These are phyloP conservation scores for Drosophila rufa DNA, from an alignment of 1,140 invertebrate species.

Conservation along the genomic window DNA sequence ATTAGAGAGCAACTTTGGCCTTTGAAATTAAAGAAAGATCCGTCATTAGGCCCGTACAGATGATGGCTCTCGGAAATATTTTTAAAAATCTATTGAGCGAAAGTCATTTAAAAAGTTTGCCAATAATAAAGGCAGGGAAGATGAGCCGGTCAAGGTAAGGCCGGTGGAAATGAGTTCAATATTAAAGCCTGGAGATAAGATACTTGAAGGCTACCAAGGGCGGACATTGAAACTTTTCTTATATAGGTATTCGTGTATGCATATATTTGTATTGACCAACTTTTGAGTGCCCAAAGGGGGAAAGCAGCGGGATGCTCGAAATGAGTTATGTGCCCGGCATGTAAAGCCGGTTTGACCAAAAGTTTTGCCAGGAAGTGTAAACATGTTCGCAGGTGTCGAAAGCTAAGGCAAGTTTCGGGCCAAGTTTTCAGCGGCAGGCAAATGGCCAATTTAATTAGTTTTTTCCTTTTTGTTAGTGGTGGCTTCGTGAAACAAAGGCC, in stretches of 20 bases:
- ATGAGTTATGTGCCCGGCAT: constrained; percentile 72
- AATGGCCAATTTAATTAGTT: constrained; percentile 73
- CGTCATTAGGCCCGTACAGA: constrained; percentile 17
- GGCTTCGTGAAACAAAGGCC: constrained; percentile 36
- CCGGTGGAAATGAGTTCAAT: constrained; percentile 16
- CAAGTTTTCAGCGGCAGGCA: constrained; percentile 39
- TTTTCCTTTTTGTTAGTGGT: constrained; percentile 29
- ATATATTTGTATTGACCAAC: constrained; percentile 23
- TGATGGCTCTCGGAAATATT: constrained; percentile 30
- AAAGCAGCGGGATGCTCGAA: constrained; percentile 31
- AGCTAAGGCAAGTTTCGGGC: constrained; percentile 43
- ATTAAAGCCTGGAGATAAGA: constrained; percentile 36
- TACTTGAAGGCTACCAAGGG: background rate
- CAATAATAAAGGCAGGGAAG: constrained; percentile 35
- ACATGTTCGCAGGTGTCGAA: constrained; percentile 65
- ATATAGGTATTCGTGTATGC: constrained; percentile 14
- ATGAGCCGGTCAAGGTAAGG: constrained; percentile 31
- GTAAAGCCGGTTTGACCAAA: constrained; percentile 50
- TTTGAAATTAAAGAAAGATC: constrained; percentile 22
- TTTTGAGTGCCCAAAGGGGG: constrained; percentile 31
- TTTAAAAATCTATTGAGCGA: constrained; percentile 41
- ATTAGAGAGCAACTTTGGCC: background rate
- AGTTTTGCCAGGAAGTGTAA: constrained; percentile 53
- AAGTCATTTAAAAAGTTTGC: constrained; percentile 60
- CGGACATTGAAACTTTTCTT: constrained; percentile 27